Conservation (phyloP, 2,888 invertebrate species). For the Malthinus seriepunctatus region DNA sequence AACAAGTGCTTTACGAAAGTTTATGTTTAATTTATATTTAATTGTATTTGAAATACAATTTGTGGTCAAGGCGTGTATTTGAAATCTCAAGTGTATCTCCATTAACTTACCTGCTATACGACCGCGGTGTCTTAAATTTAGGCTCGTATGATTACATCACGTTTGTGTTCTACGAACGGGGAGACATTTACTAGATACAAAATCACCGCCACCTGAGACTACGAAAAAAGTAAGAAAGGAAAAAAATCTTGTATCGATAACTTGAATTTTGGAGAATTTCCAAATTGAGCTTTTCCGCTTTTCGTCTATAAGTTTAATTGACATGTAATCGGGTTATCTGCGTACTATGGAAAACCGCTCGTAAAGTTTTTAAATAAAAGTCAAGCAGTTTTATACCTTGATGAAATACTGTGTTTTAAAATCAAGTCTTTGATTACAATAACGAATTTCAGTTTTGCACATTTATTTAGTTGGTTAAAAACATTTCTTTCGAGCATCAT, state of each 20-base stretch:
- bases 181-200: slow-evolving; percentile 21
- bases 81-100: neutral
- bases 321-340: too few relatives aligned
- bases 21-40: neutral
- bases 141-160: slow-evolving; percentile 20
- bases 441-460: too few relatives aligned
- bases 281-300: neutral
- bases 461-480: too few relatives aligned
- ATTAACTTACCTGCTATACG: neutral
- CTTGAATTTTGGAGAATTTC: neutral
- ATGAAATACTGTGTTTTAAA: too few relatives aligned
- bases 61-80: neutral
- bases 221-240: slow-evolving; percentile 8
- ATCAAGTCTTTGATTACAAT: too few relatives aligned
- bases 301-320: neutral
- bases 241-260: neutral
- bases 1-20: neutral
- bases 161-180: slow-evolving; percentile 17
- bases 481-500: too few relatives aligned
- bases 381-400: too few relatives aligned
- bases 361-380: too few relatives aligned
- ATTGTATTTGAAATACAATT: neutral
- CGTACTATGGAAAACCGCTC: too few relatives aligned
- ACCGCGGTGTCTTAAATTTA: slow-evolving; percentile 3
- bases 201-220: slow-evolving; percentile 23